Percentiles rank a stretch among this genome's conserved stretches.
These are phyloP conservation scores for Chalcis sispes DNA, from an alignment of 2,888 invertebrate species.

Conservation along the genomic window DNA sequence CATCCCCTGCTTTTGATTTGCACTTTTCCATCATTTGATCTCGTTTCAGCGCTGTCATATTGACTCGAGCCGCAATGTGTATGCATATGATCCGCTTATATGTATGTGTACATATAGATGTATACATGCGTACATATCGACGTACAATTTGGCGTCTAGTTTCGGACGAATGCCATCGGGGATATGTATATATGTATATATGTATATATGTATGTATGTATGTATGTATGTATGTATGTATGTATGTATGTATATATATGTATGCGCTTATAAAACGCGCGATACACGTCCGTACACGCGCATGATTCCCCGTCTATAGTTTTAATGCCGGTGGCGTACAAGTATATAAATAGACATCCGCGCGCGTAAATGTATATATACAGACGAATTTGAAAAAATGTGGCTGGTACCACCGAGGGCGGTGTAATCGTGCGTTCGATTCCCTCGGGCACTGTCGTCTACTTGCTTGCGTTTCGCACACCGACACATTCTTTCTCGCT, in stretches of 20 bases:
- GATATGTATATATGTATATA: constrained; percentile 1
- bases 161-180: not conserved
- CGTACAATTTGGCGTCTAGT: not conserved
- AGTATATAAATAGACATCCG: not conserved
- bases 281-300: not conserved
- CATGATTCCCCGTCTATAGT: not conserved
- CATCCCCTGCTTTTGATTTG: not conserved
- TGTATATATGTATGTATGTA: not conserved
- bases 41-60: not conserved
- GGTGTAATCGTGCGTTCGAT: constrained; percentile 53
- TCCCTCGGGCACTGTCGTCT: constrained; percentile 41
- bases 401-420: not conserved
- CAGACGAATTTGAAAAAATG: constrained; percentile 30
- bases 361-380: not conserved
- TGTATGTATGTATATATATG: too few species aligned
- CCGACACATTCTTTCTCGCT: too few species aligned
- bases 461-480: not conserved
- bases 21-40: not conserved
- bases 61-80: too few species aligned
- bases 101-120: too few species aligned
- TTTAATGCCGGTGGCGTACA: not conserved
- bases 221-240: too few species aligned
- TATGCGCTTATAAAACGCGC: too few species aligned
- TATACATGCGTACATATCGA: too few species aligned
- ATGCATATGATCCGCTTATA: too few species aligned